Evolutionary conservation across 2,113 vertebrate species (phyloP).

Genomic region (Notechis scutatus): DNA sequence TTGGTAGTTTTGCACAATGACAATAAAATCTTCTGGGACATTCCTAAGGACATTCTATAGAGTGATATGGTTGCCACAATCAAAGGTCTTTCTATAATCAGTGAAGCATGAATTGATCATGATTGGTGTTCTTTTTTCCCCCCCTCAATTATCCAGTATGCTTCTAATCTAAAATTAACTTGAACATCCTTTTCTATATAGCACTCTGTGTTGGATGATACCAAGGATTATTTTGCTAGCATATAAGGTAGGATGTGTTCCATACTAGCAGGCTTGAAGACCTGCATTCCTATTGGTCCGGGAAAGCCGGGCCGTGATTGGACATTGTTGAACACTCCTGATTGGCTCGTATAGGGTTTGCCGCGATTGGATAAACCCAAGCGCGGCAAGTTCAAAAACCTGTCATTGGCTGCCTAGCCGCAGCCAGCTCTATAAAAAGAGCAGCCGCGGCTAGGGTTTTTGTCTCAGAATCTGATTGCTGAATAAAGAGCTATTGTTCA

Average conservation of each 20-base stretch:
- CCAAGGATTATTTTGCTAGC: background rate
- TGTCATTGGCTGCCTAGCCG: too few species aligned
- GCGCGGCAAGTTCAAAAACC: too few species aligned
- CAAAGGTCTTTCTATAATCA: background rate
- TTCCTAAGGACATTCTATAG: background rate
- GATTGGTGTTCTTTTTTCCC: background rate
- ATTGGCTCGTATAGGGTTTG: too few species aligned
- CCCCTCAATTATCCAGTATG: background rate
- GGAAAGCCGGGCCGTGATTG: too few species aligned
- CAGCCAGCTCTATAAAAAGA: too few species aligned
- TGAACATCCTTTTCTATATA: background rate
- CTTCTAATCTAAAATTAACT: background rate
- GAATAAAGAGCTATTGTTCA: too few species aligned
- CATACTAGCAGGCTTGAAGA: too few species aligned
- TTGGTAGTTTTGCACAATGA: background rate
- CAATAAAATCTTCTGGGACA: background rate
- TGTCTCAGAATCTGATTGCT: too few species aligned
- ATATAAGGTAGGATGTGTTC: background rate
- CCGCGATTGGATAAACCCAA: too few species aligned
- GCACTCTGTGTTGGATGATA: background rate
- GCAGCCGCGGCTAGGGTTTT: too few species aligned
- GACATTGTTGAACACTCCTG: too few species aligned
- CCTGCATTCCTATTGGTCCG: too few species aligned
- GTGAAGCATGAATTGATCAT: background rate
- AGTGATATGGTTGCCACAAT: background rate